A percentile compares a stretch with the other conserved stretches of the same genome.
Evolutionary conservation across 2,888 invertebrate species (phyloP).

Genomic region (Linnaemya tessellans): DNA sequence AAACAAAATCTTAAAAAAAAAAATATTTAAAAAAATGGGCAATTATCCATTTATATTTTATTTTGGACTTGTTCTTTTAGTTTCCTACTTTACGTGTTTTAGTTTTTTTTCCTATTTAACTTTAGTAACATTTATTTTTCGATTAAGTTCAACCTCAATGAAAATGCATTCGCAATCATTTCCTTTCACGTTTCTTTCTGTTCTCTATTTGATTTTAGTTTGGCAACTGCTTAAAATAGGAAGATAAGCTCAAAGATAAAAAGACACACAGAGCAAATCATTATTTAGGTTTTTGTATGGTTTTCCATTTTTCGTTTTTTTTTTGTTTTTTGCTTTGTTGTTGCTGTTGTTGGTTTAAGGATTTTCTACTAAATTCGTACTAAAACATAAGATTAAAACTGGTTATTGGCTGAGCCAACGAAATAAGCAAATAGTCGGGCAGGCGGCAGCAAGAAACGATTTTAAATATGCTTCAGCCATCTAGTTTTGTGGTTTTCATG

Average conservation of each 20-base stretch:
- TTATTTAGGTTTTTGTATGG: not conserved
- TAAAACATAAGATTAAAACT: slow-evolving; percentile 25
- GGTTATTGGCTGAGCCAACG: not conserved
- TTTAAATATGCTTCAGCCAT: slow-evolving; percentile 25
- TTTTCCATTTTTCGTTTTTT: no score
- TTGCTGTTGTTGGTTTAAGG: not conserved
- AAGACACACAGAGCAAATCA: slow-evolving; percentile 3
- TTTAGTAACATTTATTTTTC: slow-evolving; percentile 51
- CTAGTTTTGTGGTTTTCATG: slow-evolving; percentile 27
- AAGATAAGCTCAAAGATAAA: not conserved
- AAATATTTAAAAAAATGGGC: no score
- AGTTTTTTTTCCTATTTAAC: not conserved
- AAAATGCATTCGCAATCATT: slow-evolving; percentile 60
- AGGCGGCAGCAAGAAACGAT: slow-evolving; percentile 17
- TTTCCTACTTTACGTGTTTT: not conserved
- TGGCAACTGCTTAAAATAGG: slow-evolving; percentile 7
- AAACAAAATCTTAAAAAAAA: no score
- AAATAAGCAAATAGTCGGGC: not conserved
- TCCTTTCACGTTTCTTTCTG: slow-evolving; percentile 6
- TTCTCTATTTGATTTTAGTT: slow-evolving; percentile 30
- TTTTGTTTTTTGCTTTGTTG: no score
- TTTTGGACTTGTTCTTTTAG: not conserved
- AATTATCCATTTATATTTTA: not conserved
- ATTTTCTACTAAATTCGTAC: not conserved
- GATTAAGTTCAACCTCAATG: slow-evolving; percentile 67